These are phyloP conservation scores for Oncorhynchus keta DNA, from an alignment of 2,113 vertebrate genomes.

Conservation along the genomic window DNA sequence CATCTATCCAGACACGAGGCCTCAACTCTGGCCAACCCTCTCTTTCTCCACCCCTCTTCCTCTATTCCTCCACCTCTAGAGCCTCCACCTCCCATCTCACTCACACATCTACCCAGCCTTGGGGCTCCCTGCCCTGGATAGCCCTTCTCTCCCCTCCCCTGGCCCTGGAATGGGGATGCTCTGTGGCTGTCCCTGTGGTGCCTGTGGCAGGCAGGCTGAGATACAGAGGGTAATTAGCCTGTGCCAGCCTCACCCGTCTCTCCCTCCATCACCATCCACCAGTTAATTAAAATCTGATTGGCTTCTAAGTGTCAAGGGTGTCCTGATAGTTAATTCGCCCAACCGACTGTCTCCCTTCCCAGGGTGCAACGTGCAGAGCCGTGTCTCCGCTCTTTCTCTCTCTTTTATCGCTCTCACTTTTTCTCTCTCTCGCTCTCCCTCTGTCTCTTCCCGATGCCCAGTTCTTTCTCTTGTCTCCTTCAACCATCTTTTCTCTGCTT, in stretches of 20 bases:
- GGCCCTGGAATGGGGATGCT: slow-evolving; percentile 57
- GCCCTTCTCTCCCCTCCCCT: slow-evolving; percentile 47
- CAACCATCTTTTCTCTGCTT: background rate
- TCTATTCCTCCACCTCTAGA: slow-evolving; percentile 21
- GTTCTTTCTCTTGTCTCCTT: slow-evolving; percentile 25
- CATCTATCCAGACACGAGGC: slow-evolving; percentile 2
- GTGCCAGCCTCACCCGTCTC: slow-evolving; percentile 75
- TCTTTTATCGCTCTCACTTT: background rate
- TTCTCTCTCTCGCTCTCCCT: background rate
- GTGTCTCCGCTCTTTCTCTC: background rate
- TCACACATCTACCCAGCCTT: slow-evolving; percentile 48
- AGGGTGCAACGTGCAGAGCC: background rate
- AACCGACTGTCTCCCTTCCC: slow-evolving; percentile 33
- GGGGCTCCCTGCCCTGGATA: slow-evolving; percentile 61
- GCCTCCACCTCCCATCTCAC: slow-evolving; percentile 20
- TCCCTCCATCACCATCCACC: slow-evolving; percentile 45
- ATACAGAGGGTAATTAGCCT: slow-evolving; percentile 79
- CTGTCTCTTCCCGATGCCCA: slow-evolving; percentile 21
- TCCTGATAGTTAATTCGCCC: slow-evolving; percentile 77
- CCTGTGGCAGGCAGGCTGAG: slow-evolving; percentile 43
- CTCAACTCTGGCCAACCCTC: background rate
- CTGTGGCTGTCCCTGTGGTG: slow-evolving; percentile 56
- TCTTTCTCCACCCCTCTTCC: background rate
- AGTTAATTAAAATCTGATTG: slow-evolving; percentile 83
- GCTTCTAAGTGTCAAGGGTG: slow-evolving; percentile 80